Conservation (phyloP, 2,113 vertebrate species). For the Martes martes region DNA sequence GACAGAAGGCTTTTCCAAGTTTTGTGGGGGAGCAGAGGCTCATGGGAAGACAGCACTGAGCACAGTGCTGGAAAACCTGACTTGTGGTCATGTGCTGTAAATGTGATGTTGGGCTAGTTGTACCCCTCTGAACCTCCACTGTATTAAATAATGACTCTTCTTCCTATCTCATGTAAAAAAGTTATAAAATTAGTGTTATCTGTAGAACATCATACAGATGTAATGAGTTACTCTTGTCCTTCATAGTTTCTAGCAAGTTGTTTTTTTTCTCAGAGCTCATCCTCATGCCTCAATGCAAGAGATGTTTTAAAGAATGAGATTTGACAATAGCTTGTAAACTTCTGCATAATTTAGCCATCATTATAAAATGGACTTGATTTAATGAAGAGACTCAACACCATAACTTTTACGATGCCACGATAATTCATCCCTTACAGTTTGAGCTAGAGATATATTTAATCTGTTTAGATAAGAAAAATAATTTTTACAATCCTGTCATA, state of each 20-base stretch:
- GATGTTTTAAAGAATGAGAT: not conserved
- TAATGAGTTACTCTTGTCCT: not conserved
- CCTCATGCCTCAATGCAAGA: not conserved
- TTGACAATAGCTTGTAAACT: not conserved
- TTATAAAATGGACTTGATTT: slow-evolving; percentile 8
- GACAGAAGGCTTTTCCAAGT: not conserved
- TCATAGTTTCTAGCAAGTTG: not conserved
- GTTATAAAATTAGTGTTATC: not conserved
- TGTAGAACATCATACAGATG: not conserved
- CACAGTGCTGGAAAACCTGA: not conserved
- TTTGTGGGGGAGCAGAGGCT: not conserved
- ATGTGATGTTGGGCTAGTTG: not conserved
- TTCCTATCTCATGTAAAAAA: not conserved
- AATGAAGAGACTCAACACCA: not conserved
- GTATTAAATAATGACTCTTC: not conserved
- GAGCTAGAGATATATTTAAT: not conserved
- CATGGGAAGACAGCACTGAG: not conserved
- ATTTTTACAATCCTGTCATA: not conserved
- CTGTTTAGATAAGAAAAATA: not conserved
- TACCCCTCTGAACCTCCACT: not conserved
- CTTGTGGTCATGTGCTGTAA: not conserved
- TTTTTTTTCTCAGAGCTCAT: not conserved
- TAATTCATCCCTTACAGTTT: not conserved
- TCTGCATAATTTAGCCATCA: not conserved
- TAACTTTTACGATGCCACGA: not conserved